Percentiles rank a stretch among this genome's conserved stretches.
phyloP scores from a whole-genome alignment of 2,888 invertebrate genomes.

The Aethes cnicana region DNA sequence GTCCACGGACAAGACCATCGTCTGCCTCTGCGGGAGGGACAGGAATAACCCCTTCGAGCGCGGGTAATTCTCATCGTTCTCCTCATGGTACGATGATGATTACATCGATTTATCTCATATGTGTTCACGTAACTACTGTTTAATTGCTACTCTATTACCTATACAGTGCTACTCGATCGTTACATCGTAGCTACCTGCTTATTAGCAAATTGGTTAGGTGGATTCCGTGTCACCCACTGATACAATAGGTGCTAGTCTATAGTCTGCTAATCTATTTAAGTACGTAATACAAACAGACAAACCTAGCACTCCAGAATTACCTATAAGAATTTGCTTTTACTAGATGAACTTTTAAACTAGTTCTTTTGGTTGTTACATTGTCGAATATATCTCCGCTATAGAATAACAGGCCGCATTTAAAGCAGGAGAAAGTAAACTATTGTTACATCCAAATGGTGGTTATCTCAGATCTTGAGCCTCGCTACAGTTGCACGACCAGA shows the following conservation, averaged over 20 bases:
- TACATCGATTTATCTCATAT: constrained; percentile 44
- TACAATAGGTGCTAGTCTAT: too few species aligned
- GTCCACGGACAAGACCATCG: constrained; percentile 78
- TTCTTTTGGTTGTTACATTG: background rate
- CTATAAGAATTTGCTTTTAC: too few species aligned
- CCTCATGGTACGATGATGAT: constrained; percentile 52
- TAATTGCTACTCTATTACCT: constrained; percentile 26
- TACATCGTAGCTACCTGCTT: constrained; percentile 12
- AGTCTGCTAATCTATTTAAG: too few species aligned
- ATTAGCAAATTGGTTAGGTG: constrained; percentile 12
- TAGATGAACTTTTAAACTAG: background rate
- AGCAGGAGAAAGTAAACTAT: constrained; percentile 24
- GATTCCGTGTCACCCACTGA: constrained; percentile 21
- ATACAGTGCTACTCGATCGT: constrained; percentile 29
- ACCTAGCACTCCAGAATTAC: too few species aligned
- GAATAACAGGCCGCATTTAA: background rate
- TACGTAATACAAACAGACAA: too few species aligned
- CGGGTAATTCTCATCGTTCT: constrained; percentile 71
- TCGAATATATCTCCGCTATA: background rate
- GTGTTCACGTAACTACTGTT: constrained; percentile 34
- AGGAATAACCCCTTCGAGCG: constrained; percentile 76
- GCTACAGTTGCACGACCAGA: constrained; percentile 15
- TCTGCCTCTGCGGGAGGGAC: constrained; percentile 78
- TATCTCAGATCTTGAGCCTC: constrained; percentile 14
- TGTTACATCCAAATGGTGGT: constrained; percentile 23